phyloP scores from a whole-genome alignment of 2,113 vertebrate species.

The Mugil cephalus region DNA sequence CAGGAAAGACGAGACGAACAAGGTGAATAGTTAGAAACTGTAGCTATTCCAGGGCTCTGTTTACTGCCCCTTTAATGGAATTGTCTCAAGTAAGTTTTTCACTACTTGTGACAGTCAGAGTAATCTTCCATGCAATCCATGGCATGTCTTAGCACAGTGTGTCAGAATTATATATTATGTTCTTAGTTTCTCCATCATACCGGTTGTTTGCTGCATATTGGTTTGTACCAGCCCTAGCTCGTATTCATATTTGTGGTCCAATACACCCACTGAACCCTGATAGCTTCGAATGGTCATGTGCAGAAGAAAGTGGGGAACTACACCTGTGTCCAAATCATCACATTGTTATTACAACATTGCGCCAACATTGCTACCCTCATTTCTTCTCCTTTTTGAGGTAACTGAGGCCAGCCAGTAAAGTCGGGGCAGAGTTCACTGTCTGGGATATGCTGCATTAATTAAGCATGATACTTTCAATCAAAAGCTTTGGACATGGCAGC shows the following conservation, averaged over 20 bases:
- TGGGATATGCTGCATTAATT: conserved; percentile 34
- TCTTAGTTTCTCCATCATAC: neutral
- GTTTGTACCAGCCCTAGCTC: neutral
- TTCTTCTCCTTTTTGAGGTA: neutral
- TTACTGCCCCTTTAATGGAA: neutral
- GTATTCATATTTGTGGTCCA: conserved; percentile 13
- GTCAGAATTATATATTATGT: too few species aligned
- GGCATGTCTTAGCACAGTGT: neutral
- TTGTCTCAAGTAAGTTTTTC: neutral
- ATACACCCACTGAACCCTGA: conserved; percentile 13
- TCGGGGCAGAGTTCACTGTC: neutral
- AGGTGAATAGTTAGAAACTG: neutral
- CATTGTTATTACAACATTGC: conserved; percentile 13
- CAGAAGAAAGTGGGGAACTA: neutral
- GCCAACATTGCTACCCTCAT: neutral
- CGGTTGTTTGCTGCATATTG: neutral
- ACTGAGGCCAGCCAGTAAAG: conserved; percentile 18
- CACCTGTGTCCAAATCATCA: neutral
- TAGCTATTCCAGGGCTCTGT: neutral
- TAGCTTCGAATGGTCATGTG: conserved; percentile 7
- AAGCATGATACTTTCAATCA: conserved; percentile 24
- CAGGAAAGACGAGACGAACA: neutral
- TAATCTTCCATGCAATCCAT: neutral
- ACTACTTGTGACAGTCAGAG: neutral
- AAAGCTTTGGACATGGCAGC: conserved; percentile 14